Evolutionary conservation across 2,113 vertebrate genomes (phyloP).

Genomic region (Heterocephalus glaber): DNA sequence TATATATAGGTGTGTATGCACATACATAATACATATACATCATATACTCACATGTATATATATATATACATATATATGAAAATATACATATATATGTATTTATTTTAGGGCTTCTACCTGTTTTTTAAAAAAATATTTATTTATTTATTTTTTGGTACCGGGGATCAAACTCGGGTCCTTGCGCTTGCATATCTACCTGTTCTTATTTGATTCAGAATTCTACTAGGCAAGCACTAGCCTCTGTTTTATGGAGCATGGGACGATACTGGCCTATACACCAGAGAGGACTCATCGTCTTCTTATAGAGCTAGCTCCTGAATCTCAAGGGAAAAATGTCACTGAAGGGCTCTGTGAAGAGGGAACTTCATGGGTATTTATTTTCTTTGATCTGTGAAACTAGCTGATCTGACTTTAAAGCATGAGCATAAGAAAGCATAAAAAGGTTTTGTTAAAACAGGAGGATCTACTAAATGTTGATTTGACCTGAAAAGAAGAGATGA

Average conservation of each 20-base stretch:
- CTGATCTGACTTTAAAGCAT: not conserved
- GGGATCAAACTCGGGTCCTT: too few relatives aligned
- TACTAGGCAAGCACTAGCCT: not conserved
- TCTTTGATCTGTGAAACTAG: slow-evolving; percentile 48
- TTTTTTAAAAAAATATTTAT: too few relatives aligned
- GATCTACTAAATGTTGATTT: not conserved
- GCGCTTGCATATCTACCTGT: too few relatives aligned
- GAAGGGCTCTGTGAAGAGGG: not conserved
- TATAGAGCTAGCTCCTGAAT: too few relatives aligned
- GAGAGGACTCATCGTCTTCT: not conserved
- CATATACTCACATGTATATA: not conserved
- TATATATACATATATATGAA: too few relatives aligned
- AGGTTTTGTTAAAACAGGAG: not conserved
- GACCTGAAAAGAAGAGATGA: not conserved
- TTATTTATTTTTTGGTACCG: too few relatives aligned
- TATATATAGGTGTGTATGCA: not conserved
- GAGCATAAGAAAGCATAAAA: not conserved
- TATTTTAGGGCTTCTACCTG: not conserved
- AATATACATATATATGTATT: not conserved
- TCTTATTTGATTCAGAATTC: not conserved
- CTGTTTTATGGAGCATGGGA: not conserved
- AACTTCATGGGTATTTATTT: slow-evolving; percentile 32
- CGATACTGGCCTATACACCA: not conserved
- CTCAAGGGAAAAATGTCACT: not conserved
- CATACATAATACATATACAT: accelerated